Evolutionary conservation across 2,113 vertebrate genomes (phyloP).

Genomic region (Malurus melanocephalus): DNA sequence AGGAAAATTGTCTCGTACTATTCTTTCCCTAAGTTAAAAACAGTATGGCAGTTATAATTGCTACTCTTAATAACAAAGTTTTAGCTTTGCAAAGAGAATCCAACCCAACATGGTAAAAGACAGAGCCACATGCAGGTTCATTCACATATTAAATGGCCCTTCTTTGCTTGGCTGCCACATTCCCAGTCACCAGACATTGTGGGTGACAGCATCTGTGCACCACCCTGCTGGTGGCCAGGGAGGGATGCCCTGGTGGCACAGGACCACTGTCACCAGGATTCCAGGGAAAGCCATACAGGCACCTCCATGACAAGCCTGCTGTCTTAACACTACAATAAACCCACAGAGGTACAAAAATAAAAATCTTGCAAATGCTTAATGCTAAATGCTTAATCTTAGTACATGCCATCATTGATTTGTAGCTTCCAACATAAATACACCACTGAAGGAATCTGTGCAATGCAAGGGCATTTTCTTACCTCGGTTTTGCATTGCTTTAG

Average conservation of each 20-base stretch:
- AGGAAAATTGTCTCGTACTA: background rate
- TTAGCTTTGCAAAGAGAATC: background rate
- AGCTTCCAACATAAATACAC: background rate
- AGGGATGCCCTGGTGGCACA: accelerated
- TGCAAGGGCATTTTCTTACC: background rate
- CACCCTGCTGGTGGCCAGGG: accelerated
- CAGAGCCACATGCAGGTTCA: accelerated
- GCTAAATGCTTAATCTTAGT: background rate
- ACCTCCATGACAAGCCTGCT: background rate
- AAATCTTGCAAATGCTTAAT: background rate
- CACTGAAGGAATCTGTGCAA: background rate
- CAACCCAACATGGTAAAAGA: background rate
- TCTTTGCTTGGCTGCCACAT: background rate
- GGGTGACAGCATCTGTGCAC: accelerated
- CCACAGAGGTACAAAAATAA: accelerated
- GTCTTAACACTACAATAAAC: accelerated
- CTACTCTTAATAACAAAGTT: background rate
- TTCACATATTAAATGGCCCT: background rate
- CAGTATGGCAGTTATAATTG: background rate
- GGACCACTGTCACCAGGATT: background rate
- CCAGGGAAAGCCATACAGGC: background rate
- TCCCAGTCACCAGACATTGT: background rate
- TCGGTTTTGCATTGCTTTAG: background rate
- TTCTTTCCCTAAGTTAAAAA: background rate
- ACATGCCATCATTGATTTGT: background rate